Evolutionary conservation across 2,113 vertebrate species (phyloP).

Genomic region (Tautogolabrus adspersus): DNA sequence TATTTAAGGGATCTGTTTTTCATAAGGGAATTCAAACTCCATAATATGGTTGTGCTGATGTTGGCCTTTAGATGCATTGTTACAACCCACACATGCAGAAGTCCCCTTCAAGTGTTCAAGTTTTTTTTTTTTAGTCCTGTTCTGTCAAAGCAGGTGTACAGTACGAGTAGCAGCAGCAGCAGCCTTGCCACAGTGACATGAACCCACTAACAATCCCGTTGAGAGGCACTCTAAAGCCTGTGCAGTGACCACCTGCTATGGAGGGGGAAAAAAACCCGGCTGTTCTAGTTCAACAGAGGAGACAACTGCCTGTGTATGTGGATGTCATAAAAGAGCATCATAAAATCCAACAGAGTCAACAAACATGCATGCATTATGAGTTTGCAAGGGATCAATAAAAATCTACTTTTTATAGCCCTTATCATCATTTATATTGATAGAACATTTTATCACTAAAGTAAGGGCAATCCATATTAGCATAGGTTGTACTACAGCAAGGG

Average conservation of each 20-base stretch:
- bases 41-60: no score
- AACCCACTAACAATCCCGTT: background rate
- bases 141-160: no score
- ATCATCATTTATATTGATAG: slow-evolving; percentile 35
- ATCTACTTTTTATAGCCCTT: background rate
- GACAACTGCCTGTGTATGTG: no score
- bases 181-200: background rate
- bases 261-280: no score
- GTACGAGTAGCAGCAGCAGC: no score
- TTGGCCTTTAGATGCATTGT: background rate
- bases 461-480: slow-evolving; percentile 53
- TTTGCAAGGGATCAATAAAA: slow-evolving; percentile 2
- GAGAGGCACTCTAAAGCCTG: no score
- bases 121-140: no score
- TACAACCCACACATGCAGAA: background rate
- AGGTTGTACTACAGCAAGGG: slow-evolving; percentile 36
- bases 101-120: no score
- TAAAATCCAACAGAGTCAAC: background rate
- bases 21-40: no score
- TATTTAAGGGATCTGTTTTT: no score
- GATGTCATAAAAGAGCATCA: background rate
- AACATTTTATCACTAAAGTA: slow-evolving; percentile 42
- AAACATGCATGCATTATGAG: background rate
- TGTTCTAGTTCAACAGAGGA: no score
- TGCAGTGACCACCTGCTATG: no score